phyloP scores from a whole-genome alignment of 1,140 invertebrate genomes.

The Leptinotarsa texana region DNA sequence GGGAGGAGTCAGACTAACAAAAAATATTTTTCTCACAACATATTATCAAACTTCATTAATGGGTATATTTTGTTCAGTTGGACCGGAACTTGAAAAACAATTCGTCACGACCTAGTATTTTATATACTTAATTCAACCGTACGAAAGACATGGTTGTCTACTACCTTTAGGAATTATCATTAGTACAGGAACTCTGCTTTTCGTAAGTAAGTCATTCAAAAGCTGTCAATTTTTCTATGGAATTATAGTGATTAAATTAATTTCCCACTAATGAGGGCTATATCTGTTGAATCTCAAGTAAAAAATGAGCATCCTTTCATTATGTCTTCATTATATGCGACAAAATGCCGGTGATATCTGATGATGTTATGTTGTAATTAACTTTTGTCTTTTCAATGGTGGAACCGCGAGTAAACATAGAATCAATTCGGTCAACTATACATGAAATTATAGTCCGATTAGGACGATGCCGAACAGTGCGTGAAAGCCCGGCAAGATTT shows the following conservation, averaged over 20 bases:
- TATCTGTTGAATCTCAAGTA: constrained; percentile 11
- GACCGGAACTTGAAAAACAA: constrained; percentile 1
- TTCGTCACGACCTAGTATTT: background rate
- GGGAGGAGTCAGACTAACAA: no score
- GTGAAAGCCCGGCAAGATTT: no score
- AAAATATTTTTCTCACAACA: no score
- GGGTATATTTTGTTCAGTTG: background rate
- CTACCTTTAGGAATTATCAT: constrained; percentile 4
- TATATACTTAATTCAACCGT: background rate
- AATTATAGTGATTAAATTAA: constrained; percentile 7
- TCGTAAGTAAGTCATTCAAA: constrained; percentile 7
- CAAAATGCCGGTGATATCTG: background rate
- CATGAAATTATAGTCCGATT: background rate
- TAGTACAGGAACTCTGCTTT: background rate
- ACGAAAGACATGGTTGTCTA: background rate
- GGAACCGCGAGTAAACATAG: background rate
- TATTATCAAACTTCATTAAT: no score
- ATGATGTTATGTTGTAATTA: background rate
- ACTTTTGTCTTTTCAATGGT: background rate
- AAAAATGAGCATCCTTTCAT: constrained; percentile 4
- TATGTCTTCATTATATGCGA: constrained; percentile 16
- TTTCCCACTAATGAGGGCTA: constrained; percentile 6
- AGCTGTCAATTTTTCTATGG: background rate
- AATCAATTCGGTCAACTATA: background rate
- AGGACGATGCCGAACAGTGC: no score